These are phyloP conservation scores for Pachymerium ferrugineum DNA, from an alignment of 2,888 invertebrate genomes.

Conservation along the genomic window DNA sequence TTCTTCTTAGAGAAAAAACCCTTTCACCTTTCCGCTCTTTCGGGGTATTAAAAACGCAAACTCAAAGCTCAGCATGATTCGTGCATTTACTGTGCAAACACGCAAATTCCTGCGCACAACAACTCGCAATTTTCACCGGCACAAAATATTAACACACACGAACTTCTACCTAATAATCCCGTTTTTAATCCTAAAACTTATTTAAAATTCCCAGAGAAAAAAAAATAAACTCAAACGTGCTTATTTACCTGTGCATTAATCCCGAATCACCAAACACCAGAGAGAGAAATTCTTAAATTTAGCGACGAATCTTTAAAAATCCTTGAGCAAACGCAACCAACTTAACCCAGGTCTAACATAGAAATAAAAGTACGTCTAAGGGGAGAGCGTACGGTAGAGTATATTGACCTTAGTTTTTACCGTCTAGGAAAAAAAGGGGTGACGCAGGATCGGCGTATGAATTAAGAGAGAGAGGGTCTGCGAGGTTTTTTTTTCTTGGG, in stretches of 20 bases:
- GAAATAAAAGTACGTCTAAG: neutral
- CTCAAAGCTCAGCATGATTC: conserved; percentile 15
- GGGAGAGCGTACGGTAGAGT: neutral
- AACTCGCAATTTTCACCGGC: neutral
- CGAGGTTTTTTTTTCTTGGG: neutral
- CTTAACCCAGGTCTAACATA: neutral
- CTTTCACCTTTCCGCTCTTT: neutral
- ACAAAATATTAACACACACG: neutral
- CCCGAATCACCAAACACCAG: neutral
- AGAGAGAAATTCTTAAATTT: neutral
- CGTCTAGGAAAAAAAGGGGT: neutral
- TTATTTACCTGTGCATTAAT: neutral
- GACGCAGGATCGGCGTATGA: conserved; percentile 8
- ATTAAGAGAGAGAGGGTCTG: conserved; percentile 8
- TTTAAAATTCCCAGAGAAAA: neutral
- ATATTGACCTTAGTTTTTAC: conserved; percentile 9
- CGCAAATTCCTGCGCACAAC: neutral
- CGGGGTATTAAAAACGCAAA: neutral
- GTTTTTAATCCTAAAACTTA: neutral
- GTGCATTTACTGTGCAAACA: conserved; percentile 15
- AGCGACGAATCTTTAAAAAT: neutral
- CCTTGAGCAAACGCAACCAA: neutral
- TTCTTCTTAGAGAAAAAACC: neutral
- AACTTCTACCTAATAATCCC: neutral
- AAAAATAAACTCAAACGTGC: neutral